Evolutionary conservation across 37 sponge, comb jelly and placozoan genomes (phyloP).

Genomic region (Hexactinellida sp.): DNA sequence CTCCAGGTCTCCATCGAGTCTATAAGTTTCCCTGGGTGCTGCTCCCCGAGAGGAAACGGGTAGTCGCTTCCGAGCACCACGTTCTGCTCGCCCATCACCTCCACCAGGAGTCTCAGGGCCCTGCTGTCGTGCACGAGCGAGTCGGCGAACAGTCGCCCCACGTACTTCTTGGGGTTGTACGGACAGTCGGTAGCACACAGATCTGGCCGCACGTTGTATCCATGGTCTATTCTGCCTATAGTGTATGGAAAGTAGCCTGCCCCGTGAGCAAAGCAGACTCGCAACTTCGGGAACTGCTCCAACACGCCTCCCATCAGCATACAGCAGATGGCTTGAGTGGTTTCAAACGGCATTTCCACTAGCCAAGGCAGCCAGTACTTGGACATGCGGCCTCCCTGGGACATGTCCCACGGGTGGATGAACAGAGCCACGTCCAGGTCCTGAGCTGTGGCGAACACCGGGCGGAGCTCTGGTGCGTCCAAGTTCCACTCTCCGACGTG

Average conservation of each 20-base stretch:
- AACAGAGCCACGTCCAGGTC: constrained; percentile 60
- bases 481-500: constrained; percentile 59
- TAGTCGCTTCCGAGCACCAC: constrained; percentile 76
- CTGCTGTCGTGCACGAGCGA: constrained; percentile 64
- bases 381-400: constrained; percentile 54
- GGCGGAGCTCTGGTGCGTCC: constrained; percentile 71
- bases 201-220: constrained; percentile 70
- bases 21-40: constrained; percentile 76
- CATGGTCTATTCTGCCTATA: constrained; percentile 72
- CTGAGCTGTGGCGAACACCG: constrained; percentile 76
- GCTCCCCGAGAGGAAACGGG: constrained; percentile 84
- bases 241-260: constrained; percentile 77
- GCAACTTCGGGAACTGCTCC: constrained; percentile 58
- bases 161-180: constrained; percentile 67
- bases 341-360: constrained; percentile 84
- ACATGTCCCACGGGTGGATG: constrained; percentile 91
- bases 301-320: constrained; percentile 81
- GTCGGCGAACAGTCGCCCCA: constrained; percentile 70
- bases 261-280: constrained; percentile 83
- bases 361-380: constrained; percentile 92
- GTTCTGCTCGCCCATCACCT: constrained; percentile 44
- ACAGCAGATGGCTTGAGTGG: constrained; percentile 63
- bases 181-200: constrained; percentile 77
- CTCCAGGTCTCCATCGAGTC: constrained; percentile 44
- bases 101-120: constrained; percentile 54